phyloP scores from a whole-genome alignment of 2,888 invertebrate species.

The Malachius bipustulatus region DNA sequence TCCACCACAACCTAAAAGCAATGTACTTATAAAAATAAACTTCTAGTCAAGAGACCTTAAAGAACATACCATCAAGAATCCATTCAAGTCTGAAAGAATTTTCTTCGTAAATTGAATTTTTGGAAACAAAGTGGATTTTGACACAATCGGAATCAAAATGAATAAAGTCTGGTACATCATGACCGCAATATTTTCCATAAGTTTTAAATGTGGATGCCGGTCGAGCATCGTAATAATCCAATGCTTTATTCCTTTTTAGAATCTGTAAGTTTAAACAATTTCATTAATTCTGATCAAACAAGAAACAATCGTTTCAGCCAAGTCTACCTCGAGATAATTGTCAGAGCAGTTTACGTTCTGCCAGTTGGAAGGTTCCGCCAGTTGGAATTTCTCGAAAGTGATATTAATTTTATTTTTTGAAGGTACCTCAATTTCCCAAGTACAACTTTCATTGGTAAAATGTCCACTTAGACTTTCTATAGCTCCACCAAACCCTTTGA shows the following conservation, averaged over 20 bases:
- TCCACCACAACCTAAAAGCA: conserved; percentile 62
- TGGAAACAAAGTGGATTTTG: conserved; percentile 48
- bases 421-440: conserved; percentile 65
- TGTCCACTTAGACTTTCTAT: conserved; percentile 76
- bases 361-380: too few relatives aligned
- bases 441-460: conserved; percentile 53
- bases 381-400: too few relatives aligned
- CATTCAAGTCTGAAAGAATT: conserved; percentile 12
- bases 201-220: not conserved
- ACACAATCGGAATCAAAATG: conserved; percentile 46
- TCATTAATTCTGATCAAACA: too few relatives aligned
- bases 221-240: too few relatives aligned
- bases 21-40: too few relatives aligned
- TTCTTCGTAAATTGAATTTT: not conserved
- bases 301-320: too few relatives aligned
- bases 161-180: conserved; percentile 44
- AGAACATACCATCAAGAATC: conserved; percentile 44
- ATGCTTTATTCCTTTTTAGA: too few relatives aligned
- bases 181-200: conserved; percentile 62
- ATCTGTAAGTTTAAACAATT: too few relatives aligned
- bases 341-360: too few relatives aligned
- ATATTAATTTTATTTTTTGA: conserved; percentile 67
- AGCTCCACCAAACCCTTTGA: conserved; percentile 56
- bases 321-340: too few relatives aligned
- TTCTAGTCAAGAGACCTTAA: too few relatives aligned